These are phyloP conservation scores for Phocoena sinus DNA, from an alignment of 2,113 vertebrate species.

Conservation along the genomic window DNA sequence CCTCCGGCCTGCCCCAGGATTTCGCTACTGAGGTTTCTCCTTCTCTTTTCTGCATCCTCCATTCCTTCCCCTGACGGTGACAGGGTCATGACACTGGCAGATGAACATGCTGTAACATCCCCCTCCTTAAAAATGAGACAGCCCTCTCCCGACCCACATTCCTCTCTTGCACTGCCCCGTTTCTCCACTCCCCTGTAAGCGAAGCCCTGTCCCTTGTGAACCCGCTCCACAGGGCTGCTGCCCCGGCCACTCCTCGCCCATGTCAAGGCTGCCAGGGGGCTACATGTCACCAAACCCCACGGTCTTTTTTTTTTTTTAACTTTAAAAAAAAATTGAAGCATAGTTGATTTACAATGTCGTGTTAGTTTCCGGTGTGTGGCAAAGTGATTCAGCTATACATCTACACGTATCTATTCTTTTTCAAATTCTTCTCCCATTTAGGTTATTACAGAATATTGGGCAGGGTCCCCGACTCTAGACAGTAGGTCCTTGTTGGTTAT, in stretches of 20 bases:
- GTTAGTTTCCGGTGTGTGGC: background rate
- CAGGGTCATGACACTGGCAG: background rate
- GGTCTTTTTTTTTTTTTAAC: background rate
- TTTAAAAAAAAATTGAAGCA: background rate
- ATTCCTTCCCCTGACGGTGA: background rate
- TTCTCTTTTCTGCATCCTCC: background rate
- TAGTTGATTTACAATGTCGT: background rate
- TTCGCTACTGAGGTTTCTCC: fast-evolving
- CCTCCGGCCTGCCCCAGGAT: background rate
- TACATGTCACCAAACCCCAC: fast-evolving
- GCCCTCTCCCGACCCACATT: background rate
- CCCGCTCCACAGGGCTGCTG: background rate
- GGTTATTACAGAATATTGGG: background rate
- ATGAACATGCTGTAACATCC: background rate
- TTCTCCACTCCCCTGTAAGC: background rate
- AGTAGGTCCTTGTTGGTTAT: background rate
- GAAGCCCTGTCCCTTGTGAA: fast-evolving
- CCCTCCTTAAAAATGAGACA: background rate
- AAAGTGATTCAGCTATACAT: background rate
- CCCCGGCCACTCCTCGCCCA: fast-evolving
- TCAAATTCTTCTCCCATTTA: background rate
- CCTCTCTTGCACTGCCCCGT: background rate
- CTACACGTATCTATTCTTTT: background rate
- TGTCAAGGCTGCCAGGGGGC: background rate
- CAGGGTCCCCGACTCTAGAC: background rate